Evolutionary conservation across 2,797 vertebrate genomes (phyloP).

Genomic region (Crotalus adamanteus): DNA sequence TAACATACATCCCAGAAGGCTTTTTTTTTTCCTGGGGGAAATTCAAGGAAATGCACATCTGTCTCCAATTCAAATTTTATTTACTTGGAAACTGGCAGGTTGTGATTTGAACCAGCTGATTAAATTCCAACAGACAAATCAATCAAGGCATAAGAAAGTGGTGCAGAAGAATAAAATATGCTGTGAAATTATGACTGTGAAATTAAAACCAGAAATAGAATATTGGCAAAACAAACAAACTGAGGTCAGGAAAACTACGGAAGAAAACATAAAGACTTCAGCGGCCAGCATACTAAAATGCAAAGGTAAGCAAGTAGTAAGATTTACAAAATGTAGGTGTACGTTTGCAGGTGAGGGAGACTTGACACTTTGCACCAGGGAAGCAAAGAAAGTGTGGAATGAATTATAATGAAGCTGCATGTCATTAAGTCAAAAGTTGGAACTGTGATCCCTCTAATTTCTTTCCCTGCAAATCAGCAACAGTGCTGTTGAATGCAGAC

Average conservation of each 20-base stretch:
- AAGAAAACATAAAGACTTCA: neutral
- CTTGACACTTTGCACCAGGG: neutral
- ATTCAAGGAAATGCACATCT: neutral
- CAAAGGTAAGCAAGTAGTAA: neutral
- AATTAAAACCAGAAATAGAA: neutral
- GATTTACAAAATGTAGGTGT: neutral
- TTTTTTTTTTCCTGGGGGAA: neutral
- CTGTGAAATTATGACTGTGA: neutral
- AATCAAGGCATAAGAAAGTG: neutral
- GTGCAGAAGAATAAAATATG: neutral
- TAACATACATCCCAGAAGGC: neutral
- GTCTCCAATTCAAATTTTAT: neutral
- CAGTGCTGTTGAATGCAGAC: neutral
- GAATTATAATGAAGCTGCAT: constrained; percentile 21
- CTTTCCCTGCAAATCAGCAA: neutral
- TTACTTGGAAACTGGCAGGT: neutral
- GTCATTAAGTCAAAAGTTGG: neutral
- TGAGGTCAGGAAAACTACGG: neutral
- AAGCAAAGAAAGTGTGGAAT: constrained; percentile 13
- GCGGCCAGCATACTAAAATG: neutral
- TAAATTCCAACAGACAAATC: neutral
- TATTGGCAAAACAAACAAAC: neutral
- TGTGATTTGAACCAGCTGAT: neutral
- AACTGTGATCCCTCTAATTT: neutral
- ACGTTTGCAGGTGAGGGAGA: neutral